Evolutionary conservation across 2,888 invertebrate species (phyloP), one percentile per base, ranked within the genome.

Genomic region (Brachynemurus nebulosus): DNA sequence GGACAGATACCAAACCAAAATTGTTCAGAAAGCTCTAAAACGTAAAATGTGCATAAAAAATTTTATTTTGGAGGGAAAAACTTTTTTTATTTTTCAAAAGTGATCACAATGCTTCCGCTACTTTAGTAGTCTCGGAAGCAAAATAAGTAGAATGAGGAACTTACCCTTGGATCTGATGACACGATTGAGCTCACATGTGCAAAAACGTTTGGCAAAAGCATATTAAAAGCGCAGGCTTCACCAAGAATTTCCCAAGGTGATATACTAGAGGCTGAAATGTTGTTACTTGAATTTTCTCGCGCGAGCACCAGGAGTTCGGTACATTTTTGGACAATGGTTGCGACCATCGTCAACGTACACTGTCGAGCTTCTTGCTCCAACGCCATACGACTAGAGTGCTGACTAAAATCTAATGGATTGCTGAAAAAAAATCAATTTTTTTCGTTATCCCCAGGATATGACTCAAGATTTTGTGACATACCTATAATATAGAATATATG

Each of bases 401-500:
- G 71, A 21, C 65, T 68, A 0, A 71, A 69, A 50, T 75, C 74
- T 57, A 72, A 70, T 4, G 75, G 74, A 51, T 75, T 72, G 52
- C 71, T 71, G 54, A 16, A 38, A 37, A 14, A 57, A 52, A 48
- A 43, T 37, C 35, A 47, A 48, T 45, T 44, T 44, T 25, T 37
- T 18, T 27, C 20, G 33, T 21, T 30, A 34, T n/a, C 19, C 19
- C 8, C 25, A 37, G 19, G 19, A 18, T 18, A 33, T 33, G 4
- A 30, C 33, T 33, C 20, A 11, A 42, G 48, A 45, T 38, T 37
- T 35, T 45, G 40, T 46, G 33, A 45, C 50, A 52, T 63, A 83
- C 78, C 82, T 86, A 66, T 78, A 90, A 59, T 96, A 97, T 12
- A 96, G 70, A 39, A 97, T 74, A 57, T 86, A 83, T 0, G 97